Percentiles rank a stretch among this genome's conserved stretches.
Conservation (phyloP, 2,888 invertebrate genomes). For the Actias luna region DNA sequence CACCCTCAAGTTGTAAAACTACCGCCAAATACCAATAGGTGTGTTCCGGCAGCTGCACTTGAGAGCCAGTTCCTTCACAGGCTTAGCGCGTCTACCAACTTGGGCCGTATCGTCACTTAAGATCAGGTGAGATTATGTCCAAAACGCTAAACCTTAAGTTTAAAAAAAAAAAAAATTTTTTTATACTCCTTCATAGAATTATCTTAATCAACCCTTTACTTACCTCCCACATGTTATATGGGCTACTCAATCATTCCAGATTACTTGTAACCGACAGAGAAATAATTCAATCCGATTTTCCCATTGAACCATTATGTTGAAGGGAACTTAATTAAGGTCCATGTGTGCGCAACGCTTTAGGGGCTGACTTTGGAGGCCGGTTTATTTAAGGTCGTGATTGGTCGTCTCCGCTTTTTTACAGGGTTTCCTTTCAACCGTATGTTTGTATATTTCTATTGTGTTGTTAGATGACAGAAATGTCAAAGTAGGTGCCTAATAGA, state of each 20-base stretch:
- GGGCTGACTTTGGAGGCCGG: neutral
- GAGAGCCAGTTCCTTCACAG: too few species aligned
- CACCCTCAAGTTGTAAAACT: too few species aligned
- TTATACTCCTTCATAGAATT: neutral
- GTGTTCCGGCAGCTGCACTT: too few species aligned
- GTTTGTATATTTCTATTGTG: neutral
- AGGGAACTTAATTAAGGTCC: constrained; percentile 6
- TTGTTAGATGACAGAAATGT: neutral
- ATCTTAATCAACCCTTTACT: neutral
- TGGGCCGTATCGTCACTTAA: too few species aligned
- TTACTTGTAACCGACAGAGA: constrained; percentile 3
- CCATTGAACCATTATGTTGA: neutral
- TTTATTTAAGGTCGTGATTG: neutral
- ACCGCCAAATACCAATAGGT: too few species aligned
- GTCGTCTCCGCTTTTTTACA: neutral
- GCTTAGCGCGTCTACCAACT: too few species aligned
- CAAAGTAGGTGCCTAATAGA: too few species aligned
- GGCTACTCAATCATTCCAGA: constrained; percentile 1
- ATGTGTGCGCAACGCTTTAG: neutral
- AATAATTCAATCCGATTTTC: constrained; percentile 2
- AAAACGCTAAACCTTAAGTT: too few species aligned
- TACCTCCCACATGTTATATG: neutral
- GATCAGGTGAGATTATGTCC: too few species aligned
- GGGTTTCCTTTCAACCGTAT: neutral
- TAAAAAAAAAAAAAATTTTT: too few species aligned